Conservation (phyloP, 1,140 invertebrate species). For the Planococcus citri region DNA sequence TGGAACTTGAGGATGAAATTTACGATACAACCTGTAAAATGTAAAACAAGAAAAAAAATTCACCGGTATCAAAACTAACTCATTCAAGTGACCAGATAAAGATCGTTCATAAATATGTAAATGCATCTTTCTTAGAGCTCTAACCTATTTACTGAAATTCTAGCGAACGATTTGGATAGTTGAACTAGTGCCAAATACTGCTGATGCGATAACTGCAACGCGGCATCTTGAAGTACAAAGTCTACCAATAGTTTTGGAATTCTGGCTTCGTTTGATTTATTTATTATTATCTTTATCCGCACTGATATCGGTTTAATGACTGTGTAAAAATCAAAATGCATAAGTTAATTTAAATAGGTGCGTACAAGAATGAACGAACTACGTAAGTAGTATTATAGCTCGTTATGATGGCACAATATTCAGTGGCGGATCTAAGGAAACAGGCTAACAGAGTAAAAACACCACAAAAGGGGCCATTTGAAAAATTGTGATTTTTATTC, state of each 20-base stretch:
- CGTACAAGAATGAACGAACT: neutral
- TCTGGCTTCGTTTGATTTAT: conserved; percentile 52
- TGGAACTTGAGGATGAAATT: conserved; percentile 37
- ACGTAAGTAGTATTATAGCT: neutral
- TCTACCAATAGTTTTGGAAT: conserved; percentile 61
- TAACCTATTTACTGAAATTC: conserved; percentile 55
- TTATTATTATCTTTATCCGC: conserved; percentile 69
- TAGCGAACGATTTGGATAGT: conserved; percentile 49
- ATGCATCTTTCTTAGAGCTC: neutral
- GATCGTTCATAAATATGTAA: neutral
- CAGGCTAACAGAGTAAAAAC: too few species aligned
- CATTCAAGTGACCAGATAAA: conserved; percentile 6
- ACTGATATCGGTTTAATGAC: conserved; percentile 60
- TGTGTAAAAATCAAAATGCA: conserved; percentile 31
- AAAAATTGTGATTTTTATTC: neutral
- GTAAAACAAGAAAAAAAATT: conserved; percentile 20
- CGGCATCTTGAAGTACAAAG: conserved; percentile 62
- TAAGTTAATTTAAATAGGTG: neutral
- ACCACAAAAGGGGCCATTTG: too few species aligned
- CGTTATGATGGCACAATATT: neutral
- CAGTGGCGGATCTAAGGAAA: too few species aligned
- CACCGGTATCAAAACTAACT: neutral
- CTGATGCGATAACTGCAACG: conserved; percentile 53
- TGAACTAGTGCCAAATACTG: conserved; percentile 59
- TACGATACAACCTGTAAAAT: conserved; percentile 41